phyloP scores from a whole-genome alignment of 2,888 invertebrate genomes.

The Dynastes maya region DNA sequence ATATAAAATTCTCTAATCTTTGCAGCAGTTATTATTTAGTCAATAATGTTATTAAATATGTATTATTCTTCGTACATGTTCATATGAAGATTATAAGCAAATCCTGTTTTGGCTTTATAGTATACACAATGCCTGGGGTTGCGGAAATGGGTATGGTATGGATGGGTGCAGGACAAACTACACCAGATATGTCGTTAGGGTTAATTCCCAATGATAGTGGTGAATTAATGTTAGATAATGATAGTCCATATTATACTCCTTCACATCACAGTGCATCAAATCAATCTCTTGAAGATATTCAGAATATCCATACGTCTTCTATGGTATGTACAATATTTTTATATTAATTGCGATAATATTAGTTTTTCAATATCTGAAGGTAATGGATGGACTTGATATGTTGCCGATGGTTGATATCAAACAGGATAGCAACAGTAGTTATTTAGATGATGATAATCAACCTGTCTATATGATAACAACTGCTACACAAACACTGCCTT shows the following conservation, averaged over 20 bases:
- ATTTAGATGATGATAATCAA: slow-evolving; percentile 71
- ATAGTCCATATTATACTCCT: slow-evolving; percentile 69
- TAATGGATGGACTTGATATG: slow-evolving; percentile 69
- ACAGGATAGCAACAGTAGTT: slow-evolving; percentile 69
- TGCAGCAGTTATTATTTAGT: slow-evolving; percentile 33
- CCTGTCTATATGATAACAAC: slow-evolving; percentile 72
- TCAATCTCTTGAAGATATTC: slow-evolving; percentile 73
- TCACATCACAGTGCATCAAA: slow-evolving; percentile 70
- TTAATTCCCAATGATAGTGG: slow-evolving; percentile 66
- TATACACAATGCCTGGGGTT: slow-evolving; percentile 73
- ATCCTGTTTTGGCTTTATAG: slow-evolving; percentile 54
- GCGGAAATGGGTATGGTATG: slow-evolving; percentile 79
- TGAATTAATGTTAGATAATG: slow-evolving; percentile 69
- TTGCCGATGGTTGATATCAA: slow-evolving; percentile 68
- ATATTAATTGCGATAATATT: neutral
- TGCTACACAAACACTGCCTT: slow-evolving; percentile 73
- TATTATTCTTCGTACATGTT: slow-evolving; percentile 3
- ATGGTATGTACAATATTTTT: slow-evolving; percentile 67
- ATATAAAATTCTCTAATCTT: slow-evolving; percentile 40
- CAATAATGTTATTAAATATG: slow-evolving; percentile 42
- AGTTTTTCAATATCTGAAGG: slow-evolving; percentile 58
- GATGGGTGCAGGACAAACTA: slow-evolving; percentile 77
- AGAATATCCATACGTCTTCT: slow-evolving; percentile 69
- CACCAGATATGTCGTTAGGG: slow-evolving; percentile 71
- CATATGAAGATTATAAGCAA: slow-evolving; percentile 2